Base-by-base conservation (phyloP, 2,888 invertebrate species). In the Drosophila paracracens region DNA sequence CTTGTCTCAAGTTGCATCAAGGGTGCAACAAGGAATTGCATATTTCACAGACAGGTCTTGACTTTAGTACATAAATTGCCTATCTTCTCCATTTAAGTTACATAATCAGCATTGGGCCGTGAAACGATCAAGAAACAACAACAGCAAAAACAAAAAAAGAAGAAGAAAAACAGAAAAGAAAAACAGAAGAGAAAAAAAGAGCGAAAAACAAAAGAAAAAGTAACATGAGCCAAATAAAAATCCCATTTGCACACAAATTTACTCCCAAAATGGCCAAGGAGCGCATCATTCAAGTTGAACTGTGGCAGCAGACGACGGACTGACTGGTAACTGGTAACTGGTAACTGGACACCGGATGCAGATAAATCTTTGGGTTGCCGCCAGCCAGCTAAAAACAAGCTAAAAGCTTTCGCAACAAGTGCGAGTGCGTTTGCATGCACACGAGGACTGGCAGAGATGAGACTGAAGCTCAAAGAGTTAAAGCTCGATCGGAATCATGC, bases 191-290 rank as follows among this genome's bases (percentile, higher is more conserved):
- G 16, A n/a, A 25, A 13, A 13, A n/a, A n/a, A 51, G 48, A 56
- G 52, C 58, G 61, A 53, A 64, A 54, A 54, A 69, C 58, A 59
- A 71, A 62, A 56, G 60, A 60, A 38, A 38, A 46, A 71, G 90
- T 81, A 89, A 88, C 90, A 86, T 89, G 90, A 88, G 87, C 83
- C 87, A 88, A 88, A 88, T 88, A 88, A 88, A 89, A 90, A 90
- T 81, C 79, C 79, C 90, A 88, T 88, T 88, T 88, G 90, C 88
- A 82, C 88, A 90, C 91, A 91, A 91, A 91, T 91, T 91, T 91
- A 88, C 91, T 89, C 84, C 84, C 84, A 89, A 88, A 90, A 88
- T 87, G 86, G 78, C 88, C 66, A 72, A 78, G 88, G 76, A 79
- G 83, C 76, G 83, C 85, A 82, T 90, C 86, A 82, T 87, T 91